Percentiles rank a stretch among this genome's conserved stretches.
Conservation (phyloP, 2,888 invertebrate genomes). For the Criorhina ranunculi region DNA sequence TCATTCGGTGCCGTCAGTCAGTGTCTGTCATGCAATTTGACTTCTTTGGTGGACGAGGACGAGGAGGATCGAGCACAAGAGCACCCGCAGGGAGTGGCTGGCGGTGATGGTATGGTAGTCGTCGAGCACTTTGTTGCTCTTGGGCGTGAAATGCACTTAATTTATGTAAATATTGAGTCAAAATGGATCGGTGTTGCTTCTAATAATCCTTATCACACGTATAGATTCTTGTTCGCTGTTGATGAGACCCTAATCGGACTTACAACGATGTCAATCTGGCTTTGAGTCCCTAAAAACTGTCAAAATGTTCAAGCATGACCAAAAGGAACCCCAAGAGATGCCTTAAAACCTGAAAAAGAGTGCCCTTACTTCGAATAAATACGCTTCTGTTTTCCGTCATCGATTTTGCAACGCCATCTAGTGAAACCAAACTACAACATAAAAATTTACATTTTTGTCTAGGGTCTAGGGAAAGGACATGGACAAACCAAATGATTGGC, state of each 20-base stretch:
- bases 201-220: slow-evolving; percentile 2
- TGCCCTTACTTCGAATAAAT: too few relatives aligned
- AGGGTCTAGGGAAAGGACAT: too few relatives aligned
- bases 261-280: too few relatives aligned
- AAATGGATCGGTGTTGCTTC: slow-evolving; percentile 44
- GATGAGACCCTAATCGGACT: background rate
- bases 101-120: background rate
- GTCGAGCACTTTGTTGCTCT: slow-evolving; percentile 50
- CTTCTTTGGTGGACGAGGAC: background rate
- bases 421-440: too few relatives aligned
- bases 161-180: slow-evolving; percentile 49
- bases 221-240: background rate
- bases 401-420: too few relatives aligned
- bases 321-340: too few relatives aligned
- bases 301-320: too few relatives aligned
- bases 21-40: slow-evolving; percentile 17
- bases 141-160: slow-evolving; percentile 49
- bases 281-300: too few relatives aligned
- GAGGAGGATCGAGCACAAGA: background rate
- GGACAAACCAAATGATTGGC: too few relatives aligned
- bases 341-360: too few relatives aligned
- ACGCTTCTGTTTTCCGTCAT: too few relatives aligned
- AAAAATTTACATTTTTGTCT: too few relatives aligned
- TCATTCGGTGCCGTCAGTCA: slow-evolving; percentile 1
- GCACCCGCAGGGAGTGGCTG: background rate